Evolutionary conservation across 2,888 invertebrate genomes (phyloP), one percentile per base, ranked within the genome.

Genomic region (Hedya salicella): DNA sequence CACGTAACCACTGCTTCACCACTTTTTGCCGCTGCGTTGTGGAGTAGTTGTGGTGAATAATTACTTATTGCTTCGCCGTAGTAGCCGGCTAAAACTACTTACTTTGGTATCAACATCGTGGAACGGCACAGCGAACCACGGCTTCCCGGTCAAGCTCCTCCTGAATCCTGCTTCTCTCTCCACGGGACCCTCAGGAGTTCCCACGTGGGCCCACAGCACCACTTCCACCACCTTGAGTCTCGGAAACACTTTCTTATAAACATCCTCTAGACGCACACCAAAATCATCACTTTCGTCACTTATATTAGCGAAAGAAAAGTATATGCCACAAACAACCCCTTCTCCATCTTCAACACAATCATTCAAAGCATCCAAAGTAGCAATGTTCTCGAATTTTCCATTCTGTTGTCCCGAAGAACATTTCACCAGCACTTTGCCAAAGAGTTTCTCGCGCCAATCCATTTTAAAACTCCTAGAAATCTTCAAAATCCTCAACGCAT

Each of bases 121-220:
- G 81, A 95, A 95, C 0, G 95, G 95, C 68, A 95, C 93, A 11
- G 95, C 95, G 68, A 94, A 93, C 95, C 95, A 96, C 0, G 95
- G 95, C 71, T 95, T 90, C 62, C 94, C 95, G 2, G 93, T 88
- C 75, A 95, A 83, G 76, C 94, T 94, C 69, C 91, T 91, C 3
- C 93, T 88, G 80, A 95, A 95, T 39, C 95, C 94, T 1, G 94
- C 93, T 68, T 95, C 95, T 67, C 95, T 93, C 79, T 95, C 95
- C 70, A 94, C 93, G 3, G 93, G 94, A 17, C 95, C 95, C 74
- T 89, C 95, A 83, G 84, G 91, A 0, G 91, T 91, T 13, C 91
- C 92, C 3, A 91, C 91, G 67, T 91, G 92, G 14, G 95, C 95
- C 95, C 95, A 95, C 72, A 95, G 83, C 61, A 95, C 95, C 72